Evolutionary conservation across 2,888 invertebrate genomes (phyloP).

Genomic region (Gerris lacustris): DNA sequence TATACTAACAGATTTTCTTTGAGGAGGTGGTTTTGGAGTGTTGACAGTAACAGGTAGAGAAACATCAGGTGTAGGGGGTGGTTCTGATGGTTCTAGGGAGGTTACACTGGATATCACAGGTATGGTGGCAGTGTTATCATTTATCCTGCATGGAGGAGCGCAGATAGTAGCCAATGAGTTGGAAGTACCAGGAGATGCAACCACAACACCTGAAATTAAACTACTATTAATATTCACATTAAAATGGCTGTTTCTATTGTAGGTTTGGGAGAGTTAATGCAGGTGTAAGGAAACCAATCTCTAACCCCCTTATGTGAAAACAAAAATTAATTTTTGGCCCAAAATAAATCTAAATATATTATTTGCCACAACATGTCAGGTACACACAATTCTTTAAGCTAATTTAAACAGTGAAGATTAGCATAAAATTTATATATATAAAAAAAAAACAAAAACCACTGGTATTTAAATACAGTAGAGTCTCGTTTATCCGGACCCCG

Average conservation of each 20-base stretch:
- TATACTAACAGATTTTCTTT: neutral
- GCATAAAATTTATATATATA: no score
- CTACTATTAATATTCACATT: neutral
- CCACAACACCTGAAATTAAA: neutral
- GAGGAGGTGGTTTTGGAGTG: neutral
- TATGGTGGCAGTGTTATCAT: constrained; percentile 14
- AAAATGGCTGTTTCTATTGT: neutral
- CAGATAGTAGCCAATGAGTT: neutral
- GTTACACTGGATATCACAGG: constrained; percentile 63
- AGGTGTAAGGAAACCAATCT: no score
- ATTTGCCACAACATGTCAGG: no score
- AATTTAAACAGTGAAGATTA: no score
- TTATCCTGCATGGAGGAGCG: neutral
- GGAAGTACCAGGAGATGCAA: neutral
- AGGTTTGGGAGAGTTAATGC: no score
- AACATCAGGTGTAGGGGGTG: neutral
- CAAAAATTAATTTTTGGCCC: no score
- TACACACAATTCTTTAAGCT: no score
- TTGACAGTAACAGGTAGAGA: neutral
- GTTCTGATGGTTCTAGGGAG: constrained; percentile 44
- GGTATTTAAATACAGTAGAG: no score
- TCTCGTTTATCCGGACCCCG: no score
- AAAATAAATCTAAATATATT: no score
- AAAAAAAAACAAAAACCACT: no score
- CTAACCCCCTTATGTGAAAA: no score